A percentile compares a stretch with the other conserved stretches of the same genome.
Evolutionary conservation across 2,888 invertebrate genomes (phyloP).

Genomic region (Patella pellucida): DNA sequence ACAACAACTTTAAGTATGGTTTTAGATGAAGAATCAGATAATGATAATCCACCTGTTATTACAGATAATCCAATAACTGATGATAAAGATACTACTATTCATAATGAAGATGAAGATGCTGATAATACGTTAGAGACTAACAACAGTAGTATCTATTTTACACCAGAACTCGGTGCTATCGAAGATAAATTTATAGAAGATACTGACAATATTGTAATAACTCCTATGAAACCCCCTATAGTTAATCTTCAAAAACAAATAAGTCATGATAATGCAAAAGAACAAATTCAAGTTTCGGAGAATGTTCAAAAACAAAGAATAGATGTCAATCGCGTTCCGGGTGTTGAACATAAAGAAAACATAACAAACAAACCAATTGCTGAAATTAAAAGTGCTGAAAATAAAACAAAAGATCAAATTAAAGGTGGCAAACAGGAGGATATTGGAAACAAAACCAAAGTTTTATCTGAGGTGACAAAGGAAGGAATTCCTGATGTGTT

Average conservation of each 20-base stretch:
- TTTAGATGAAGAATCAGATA: constrained; percentile 47
- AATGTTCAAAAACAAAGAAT: constrained; percentile 19
- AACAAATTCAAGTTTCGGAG: background rate
- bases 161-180: constrained; percentile 50
- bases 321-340: constrained; percentile 20
- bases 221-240: background rate
- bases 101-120: constrained; percentile 34
- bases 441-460: background rate
- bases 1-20: constrained; percentile 54
- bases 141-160: constrained; percentile 52
- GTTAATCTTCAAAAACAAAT: background rate
- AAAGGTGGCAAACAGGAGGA: constrained; percentile 1
- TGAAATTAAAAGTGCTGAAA: constrained; percentile 18
- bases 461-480: background rate
- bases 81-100: constrained; percentile 39
- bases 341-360: constrained; percentile 10
- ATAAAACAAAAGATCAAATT: constrained; percentile 11
- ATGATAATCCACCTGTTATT: background rate
- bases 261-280: background rate
- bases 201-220: background rate
- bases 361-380: constrained; percentile 18
- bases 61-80: constrained; percentile 32
- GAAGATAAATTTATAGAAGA: constrained; percentile 24
- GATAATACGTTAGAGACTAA: constrained; percentile 19
- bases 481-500: constrained; percentile 14